phyloP scores from a whole-genome alignment of 2,888 invertebrate genomes.

The Branchellion lobata region DNA sequence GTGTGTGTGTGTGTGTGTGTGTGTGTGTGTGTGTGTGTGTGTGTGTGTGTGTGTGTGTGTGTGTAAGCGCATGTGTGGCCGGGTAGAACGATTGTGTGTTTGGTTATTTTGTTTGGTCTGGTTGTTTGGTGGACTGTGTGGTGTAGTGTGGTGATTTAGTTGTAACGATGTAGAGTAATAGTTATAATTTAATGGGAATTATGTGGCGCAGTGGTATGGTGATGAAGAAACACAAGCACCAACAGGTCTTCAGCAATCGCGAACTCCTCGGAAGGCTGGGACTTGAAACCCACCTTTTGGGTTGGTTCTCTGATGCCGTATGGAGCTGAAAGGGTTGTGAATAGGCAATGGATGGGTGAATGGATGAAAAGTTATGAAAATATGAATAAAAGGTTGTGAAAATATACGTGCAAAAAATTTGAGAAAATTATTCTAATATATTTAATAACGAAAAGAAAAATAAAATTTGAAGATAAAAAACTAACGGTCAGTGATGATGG shows the following conservation, averaged over 20 bases:
- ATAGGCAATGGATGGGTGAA: constrained; percentile 3
- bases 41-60: constrained; percentile 14
- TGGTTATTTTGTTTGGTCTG: no score
- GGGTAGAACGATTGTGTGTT: no score
- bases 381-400: background rate
- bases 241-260: constrained; percentile 50
- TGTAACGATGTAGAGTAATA: no score
- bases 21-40: constrained; percentile 10
- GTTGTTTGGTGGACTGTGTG: no score
- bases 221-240: constrained; percentile 38
- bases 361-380: background rate
- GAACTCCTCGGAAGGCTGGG: constrained; percentile 65
- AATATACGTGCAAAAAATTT: background rate
- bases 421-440: no score
- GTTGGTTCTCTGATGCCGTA: constrained; percentile 95
- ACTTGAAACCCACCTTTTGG: constrained; percentile 81
- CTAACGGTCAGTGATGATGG: constrained; percentile 85
- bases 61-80: no score
- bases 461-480: constrained; percentile 36
- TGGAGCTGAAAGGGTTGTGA: constrained; percentile 79
- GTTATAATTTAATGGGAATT: no score
- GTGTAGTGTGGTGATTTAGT: no score
- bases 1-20: constrained; percentile 19
- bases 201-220: no score
- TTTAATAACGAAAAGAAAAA: no score